These are phyloP conservation scores for Bufo gargarizans DNA, from an alignment of 2,113 vertebrate genomes.

Conservation along the genomic window DNA sequence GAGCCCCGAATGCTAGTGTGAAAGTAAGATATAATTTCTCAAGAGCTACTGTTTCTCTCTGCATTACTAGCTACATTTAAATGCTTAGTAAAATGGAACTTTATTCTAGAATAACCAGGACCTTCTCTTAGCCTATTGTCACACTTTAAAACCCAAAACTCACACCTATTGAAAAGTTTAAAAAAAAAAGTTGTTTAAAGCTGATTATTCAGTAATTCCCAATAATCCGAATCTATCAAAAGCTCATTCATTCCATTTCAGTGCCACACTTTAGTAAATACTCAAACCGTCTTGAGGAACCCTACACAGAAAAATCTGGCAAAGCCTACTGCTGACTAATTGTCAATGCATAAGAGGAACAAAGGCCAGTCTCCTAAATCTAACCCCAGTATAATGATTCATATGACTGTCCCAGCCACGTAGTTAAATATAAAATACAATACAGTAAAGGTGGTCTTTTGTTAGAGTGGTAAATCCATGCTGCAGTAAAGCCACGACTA, in stretches of 20 bases:
- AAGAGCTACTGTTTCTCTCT: not conserved
- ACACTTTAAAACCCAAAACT: not conserved
- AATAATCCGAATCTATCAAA: too few species aligned
- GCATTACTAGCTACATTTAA: not conserved
- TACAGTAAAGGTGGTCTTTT: not conserved
- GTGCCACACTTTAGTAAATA: too few species aligned
- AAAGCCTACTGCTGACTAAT: not conserved
- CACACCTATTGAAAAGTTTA: not conserved
- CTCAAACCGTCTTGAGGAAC: not conserved
- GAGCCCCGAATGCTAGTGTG: too few species aligned
- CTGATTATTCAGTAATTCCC: not conserved
- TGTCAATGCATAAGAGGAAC: not conserved
- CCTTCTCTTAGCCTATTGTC: not conserved
- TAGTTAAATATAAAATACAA: not conserved
- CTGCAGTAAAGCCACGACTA: not conserved
- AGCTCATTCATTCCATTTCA: too few species aligned
- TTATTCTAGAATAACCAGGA: not conserved
- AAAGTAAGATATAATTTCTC: not conserved
- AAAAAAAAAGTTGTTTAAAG: not conserved
- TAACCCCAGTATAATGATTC: not conserved
- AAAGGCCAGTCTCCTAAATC: not conserved
- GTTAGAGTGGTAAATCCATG: not conserved
- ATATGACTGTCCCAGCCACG: not conserved
- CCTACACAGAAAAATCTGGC: not conserved
- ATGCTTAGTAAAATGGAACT: not conserved